Percentiles rank a stretch among this genome's conserved stretches.
phyloP scores from a whole-genome alignment of 37 sponge, comb jelly and placozoan species.

The Beroe forskalii region DNA sequence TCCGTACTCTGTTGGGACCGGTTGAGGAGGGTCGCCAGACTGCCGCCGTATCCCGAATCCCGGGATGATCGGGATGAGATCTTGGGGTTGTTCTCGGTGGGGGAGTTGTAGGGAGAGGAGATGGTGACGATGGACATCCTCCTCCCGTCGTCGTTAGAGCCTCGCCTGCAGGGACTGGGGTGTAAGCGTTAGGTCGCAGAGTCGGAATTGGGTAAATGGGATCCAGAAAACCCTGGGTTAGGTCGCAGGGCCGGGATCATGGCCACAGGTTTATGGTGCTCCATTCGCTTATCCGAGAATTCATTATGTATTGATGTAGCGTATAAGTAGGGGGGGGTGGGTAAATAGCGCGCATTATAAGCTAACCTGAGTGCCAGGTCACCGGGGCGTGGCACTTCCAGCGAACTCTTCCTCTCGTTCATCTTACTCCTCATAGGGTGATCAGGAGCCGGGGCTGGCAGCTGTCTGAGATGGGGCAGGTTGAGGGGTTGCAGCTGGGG shows the following conservation, averaged over 20 bases:
- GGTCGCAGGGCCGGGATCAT: no score
- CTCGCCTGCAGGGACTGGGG: background rate
- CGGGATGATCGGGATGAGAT: constrained; percentile 24
- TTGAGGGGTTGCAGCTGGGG: background rate
- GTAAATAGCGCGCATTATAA: no score
- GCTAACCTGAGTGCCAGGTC: constrained; percentile 12
- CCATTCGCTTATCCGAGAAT: no score
- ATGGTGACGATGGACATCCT: constrained; percentile 46
- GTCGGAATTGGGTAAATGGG: no score
- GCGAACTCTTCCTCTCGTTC: constrained; percentile 17
- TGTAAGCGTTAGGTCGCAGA: background rate
- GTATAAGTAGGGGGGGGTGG: no score
- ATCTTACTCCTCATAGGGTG: background rate
- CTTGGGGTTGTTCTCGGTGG: background rate
- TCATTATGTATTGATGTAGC: no score
- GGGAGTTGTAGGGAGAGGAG: constrained; percentile 50
- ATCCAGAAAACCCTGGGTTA: no score
- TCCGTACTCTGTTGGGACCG: background rate
- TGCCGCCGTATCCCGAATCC: constrained; percentile 34
- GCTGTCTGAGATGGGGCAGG: constrained; percentile 9
- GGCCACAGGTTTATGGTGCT: no score
- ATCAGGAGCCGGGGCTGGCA: constrained; percentile 30
- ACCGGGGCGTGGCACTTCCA: background rate
- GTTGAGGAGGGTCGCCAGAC: constrained; percentile 6
- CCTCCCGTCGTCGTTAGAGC: constrained; percentile 3